Conservation (phyloP, 2,888 invertebrate species). For the Cheilosia soror region DNA sequence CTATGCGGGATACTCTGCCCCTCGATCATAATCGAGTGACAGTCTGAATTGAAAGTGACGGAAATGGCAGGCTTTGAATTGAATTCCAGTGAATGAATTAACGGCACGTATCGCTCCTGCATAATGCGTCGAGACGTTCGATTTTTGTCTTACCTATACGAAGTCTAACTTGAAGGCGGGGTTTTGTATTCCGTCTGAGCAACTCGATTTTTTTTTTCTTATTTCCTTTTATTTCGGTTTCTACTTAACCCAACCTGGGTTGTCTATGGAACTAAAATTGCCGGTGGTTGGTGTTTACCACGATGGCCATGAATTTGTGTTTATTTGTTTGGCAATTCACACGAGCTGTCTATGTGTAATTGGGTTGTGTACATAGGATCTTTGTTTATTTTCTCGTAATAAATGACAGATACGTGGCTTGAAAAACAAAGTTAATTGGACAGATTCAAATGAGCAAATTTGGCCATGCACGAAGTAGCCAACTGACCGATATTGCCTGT, state of each 20-base stretch:
- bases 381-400: constrained; percentile 9
- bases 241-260: constrained; percentile 25
- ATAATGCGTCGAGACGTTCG: constrained; percentile 29
- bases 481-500: constrained; percentile 13
- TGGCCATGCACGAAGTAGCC: background rate
- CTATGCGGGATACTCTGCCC: constrained; percentile 2
- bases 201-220: constrained; percentile 27
- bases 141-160: constrained; percentile 11
- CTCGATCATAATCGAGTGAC: constrained; percentile 51
- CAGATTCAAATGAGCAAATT: constrained; percentile 18
- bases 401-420: constrained; percentile 21
- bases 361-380: background rate
- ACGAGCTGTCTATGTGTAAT: background rate
- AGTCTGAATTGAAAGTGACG: constrained; percentile 73
- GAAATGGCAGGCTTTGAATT: constrained; percentile 62
- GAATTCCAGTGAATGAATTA: constrained; percentile 56
- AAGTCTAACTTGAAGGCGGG: constrained; percentile 28
- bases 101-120: constrained; percentile 57
- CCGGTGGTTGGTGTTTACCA: background rate
- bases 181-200: constrained; percentile 53
- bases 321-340: constrained; percentile 35
- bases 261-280: background rate
- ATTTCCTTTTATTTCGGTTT: constrained; percentile 26
- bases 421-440: constrained; percentile 12
- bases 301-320: constrained; percentile 11